Evolutionary conservation across 2,888 invertebrate species (phyloP).

Genomic region (Folsomia candida): DNA sequence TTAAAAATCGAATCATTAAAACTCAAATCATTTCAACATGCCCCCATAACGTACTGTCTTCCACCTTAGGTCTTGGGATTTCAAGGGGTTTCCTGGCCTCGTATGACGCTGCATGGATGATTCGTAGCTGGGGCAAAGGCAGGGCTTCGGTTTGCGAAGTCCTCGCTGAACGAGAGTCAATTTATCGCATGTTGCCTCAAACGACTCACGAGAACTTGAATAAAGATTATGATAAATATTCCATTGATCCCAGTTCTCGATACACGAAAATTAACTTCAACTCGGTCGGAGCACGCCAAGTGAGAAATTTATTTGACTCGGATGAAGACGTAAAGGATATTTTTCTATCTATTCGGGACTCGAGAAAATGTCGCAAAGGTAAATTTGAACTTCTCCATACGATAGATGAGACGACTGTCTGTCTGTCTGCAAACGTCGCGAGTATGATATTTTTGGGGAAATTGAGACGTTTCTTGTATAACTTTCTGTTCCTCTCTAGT

Average conservation of each 20-base stretch:
- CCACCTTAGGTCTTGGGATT: conserved; percentile 61
- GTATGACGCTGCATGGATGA: conserved; percentile 60
- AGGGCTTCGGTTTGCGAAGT: conserved; percentile 54
- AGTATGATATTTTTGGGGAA: too few species aligned
- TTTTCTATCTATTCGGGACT: conserved; percentile 32
- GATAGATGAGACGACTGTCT: too few species aligned
- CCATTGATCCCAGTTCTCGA: conserved; percentile 52
- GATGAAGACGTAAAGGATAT: conserved; percentile 51
- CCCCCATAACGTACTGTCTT: too few species aligned
- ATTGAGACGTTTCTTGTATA: background rate
- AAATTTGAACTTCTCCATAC: background rate
- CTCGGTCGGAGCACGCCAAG: conserved; percentile 50
- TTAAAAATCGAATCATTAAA: too few species aligned
- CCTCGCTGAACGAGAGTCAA: conserved; percentile 59
- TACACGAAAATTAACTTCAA: conserved; percentile 52
- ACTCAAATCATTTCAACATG: too few species aligned
- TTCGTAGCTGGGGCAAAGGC: conserved; percentile 57
- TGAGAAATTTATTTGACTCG: conserved; percentile 55
- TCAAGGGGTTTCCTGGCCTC: conserved; percentile 60
- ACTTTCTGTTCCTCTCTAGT: background rate
- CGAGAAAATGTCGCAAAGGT: conserved; percentile 14
- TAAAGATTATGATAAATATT: conserved; percentile 55
- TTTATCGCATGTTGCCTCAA: conserved; percentile 59
- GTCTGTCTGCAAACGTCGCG: too few species aligned
- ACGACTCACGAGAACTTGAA: conserved; percentile 60